Percentiles rank a stretch among this genome's conserved stretches.
phyloP scores from a whole-genome alignment of 2,888 invertebrate species.

The Xestia xanthographa region DNA sequence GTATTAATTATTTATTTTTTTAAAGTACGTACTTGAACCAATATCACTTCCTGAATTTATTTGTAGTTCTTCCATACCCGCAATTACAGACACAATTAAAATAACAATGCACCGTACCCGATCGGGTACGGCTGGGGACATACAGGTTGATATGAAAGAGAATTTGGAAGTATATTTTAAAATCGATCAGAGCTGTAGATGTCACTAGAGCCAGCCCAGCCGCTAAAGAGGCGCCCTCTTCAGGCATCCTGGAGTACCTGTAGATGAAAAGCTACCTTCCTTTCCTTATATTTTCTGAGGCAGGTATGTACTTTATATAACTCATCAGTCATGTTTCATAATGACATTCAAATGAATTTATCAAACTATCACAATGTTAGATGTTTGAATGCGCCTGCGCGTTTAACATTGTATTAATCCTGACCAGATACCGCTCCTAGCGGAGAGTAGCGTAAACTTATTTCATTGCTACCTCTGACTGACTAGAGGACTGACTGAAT shows the following conservation, averaged over 20 bases:
- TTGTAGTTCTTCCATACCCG: no score
- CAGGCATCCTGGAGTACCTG: neutral
- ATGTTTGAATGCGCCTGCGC: conserved; percentile 16
- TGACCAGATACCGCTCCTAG: neutral
- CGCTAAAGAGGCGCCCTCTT: neutral
- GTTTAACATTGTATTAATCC: neutral
- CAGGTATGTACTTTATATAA: neutral
- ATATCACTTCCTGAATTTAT: neutral
- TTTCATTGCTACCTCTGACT: neutral
- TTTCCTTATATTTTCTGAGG: neutral
- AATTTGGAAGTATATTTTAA: neutral
- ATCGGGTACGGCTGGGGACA: no score
- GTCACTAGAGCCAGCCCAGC: neutral
- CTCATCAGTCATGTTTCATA: neutral
- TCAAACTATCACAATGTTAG: neutral
- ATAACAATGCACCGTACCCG: no score
- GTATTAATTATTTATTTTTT: neutral
- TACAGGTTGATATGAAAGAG: neutral
- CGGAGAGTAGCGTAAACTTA: conserved; percentile 31
- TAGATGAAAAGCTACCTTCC: neutral
- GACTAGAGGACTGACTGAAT: neutral
- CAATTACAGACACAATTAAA: no score
- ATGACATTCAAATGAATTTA: neutral
- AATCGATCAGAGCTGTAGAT: neutral
- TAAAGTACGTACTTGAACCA: neutral